Conservation (phyloP, 2,888 invertebrate species). For the Cryptocephalus primarius region DNA sequence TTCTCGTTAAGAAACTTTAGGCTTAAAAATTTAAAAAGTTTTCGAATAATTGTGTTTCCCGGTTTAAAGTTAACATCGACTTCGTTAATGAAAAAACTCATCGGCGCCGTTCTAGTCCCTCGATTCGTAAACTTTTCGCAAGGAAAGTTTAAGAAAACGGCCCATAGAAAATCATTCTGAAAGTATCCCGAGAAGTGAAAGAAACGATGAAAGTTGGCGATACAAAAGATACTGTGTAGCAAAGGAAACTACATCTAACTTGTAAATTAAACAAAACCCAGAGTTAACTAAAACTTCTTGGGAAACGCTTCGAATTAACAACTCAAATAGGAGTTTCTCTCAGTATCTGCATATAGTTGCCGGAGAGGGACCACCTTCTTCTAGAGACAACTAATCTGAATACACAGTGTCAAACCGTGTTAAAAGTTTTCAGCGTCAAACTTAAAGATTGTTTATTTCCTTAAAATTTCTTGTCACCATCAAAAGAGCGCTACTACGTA, state of each 20-base stretch:
- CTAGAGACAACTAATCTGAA: background rate
- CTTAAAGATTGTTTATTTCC: background rate
- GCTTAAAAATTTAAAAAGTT: background rate
- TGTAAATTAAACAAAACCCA: background rate
- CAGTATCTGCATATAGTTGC: background rate
- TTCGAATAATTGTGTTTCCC: no score
- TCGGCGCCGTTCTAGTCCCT: no score
- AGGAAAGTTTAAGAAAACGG: no score
- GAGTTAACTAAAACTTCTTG: background rate
- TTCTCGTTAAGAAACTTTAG: slow-evolving; percentile 3
- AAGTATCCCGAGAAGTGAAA: no score
- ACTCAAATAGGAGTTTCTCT: slow-evolving; percentile 1
- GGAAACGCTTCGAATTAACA: slow-evolving; percentile 1
- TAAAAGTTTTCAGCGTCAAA: background rate
- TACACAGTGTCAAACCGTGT: background rate
- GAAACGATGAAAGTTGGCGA: background rate
- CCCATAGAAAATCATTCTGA: no score
- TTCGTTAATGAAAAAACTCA: no score
- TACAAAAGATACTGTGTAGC: background rate
- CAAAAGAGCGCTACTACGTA: no score
- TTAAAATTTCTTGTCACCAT: no score
- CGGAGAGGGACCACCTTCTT: background rate
- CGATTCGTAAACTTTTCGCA: no score
- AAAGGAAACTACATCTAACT: background rate
- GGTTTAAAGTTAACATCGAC: no score